Base-by-base conservation (phyloP, 2,113 vertebrate genomes). In the Micronycteris hirsuta region DNA sequence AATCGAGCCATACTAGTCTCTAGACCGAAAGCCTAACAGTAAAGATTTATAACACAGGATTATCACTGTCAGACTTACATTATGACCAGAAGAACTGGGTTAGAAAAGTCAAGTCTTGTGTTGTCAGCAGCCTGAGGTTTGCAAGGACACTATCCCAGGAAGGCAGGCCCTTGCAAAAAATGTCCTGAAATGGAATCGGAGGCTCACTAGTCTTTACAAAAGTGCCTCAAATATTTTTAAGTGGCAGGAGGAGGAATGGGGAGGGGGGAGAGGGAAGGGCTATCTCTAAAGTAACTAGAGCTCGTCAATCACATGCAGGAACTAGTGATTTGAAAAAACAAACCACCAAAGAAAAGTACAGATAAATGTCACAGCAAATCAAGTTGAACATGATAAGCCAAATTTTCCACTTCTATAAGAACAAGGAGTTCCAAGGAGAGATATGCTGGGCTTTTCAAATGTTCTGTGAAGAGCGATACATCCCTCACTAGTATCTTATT, bases 271-370 rank as follows among this genome's bases (percentile, higher is more conserved):
- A 52, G 13, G 28, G 14, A 52, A 11, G 28, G 26, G 0, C 1
- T 6, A 26, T 58, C 36, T 89, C 33, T 49, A 38, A 71, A 15
- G 70, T 38, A 82, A 16, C 65, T 54, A 81, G 13, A 86, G 47
- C 38, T 61, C 31, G 87, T 90, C 80, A 56, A 13, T 94, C 76
- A 71, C 47, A 28, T 68, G 65, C 24, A 85, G 10, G 43, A 95
- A 97, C 80, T 83, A 28, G 71, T 45, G 7, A 67, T 67, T 84
- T 58, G 5, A 86, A 94, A 93, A 92, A 76, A 80, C n/a, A 95
- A 93, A 52, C 24, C 43, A 49, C 65, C 41, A 49, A 58, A 63
- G 93, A 82, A 80, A 28, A 71, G n/a, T 52, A n/a, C 38, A 89
- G 63, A 33, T 47, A 36, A 96, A 84, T 86, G 68, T 94, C 86